Evolutionary conservation across 2,888 invertebrate species (phyloP).

Genomic region (Cheilosia soror): DNA sequence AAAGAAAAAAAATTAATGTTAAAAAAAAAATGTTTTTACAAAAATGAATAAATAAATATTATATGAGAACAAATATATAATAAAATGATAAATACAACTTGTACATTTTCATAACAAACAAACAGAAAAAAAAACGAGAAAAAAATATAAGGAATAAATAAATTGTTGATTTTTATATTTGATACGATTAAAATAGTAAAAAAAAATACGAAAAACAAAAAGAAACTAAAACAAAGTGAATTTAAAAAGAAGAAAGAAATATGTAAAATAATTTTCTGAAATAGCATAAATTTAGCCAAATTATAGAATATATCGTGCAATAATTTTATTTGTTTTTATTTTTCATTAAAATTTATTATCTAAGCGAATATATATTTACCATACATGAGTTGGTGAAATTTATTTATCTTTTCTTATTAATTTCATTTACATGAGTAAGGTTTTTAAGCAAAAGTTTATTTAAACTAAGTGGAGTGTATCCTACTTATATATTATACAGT

Average conservation of each 20-base stretch:
- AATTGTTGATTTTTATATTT: constrained; percentile 84
- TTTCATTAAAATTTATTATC: constrained; percentile 8
- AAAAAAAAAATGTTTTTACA: constrained; percentile 59
- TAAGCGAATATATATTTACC: neutral
- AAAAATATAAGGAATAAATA: constrained; percentile 68
- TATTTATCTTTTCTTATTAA: too few species aligned
- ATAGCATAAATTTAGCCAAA: constrained; percentile 29
- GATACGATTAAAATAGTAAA: constrained; percentile 82
- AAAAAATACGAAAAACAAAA: constrained; percentile 53
- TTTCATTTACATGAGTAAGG: neutral
- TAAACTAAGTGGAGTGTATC: too few species aligned
- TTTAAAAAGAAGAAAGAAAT: constrained; percentile 37
- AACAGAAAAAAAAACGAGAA: constrained; percentile 56
- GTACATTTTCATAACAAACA: constrained; percentile 70
- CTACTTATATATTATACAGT: too few species aligned
- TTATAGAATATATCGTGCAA: constrained; percentile 15
- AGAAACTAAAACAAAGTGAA: constrained; percentile 59
- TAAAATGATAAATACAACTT: constrained; percentile 53
- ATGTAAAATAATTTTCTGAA: constrained; percentile 38
- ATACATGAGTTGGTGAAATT: neutral
- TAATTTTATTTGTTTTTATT: constrained; percentile 17
- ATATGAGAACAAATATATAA: constrained; percentile 48
- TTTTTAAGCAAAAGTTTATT: too few species aligned
- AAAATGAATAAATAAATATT: constrained; percentile 55
- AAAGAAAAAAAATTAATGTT: constrained; percentile 73